phyloP scores from a whole-genome alignment of 2,797 vertebrate genomes.

The Rhinatrema bivittatum region DNA sequence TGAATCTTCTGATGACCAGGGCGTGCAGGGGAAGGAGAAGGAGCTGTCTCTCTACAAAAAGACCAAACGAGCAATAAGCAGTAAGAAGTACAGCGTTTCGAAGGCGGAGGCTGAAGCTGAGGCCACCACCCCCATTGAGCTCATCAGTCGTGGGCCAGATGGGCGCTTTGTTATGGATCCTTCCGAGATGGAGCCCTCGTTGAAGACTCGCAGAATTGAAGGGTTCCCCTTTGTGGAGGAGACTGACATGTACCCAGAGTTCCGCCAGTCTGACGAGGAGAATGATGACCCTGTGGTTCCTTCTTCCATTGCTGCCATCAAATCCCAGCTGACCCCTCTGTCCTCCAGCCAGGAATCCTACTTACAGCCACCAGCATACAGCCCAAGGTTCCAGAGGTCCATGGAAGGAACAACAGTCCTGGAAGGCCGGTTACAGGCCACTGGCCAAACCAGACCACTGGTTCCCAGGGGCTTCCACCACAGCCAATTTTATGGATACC shows the following conservation, averaged over 20 bases:
- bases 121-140: conserved; percentile 92
- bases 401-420: conserved; percentile 82
- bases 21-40: conserved; percentile 81
- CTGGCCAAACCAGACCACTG: conserved; percentile 81
- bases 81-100: conserved; percentile 96
- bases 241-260: conserved; percentile 97
- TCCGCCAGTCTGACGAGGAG: conserved; percentile 97
- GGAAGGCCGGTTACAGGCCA: conserved; percentile 83
- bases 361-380: conserved; percentile 94
- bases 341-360: conserved; percentile 97
- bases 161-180: conserved; percentile 91
- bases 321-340: conserved; percentile 90
- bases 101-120: conserved; percentile 85
- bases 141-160: conserved; percentile 93
- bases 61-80: conserved; percentile 95
- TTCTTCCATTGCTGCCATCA: conserved; percentile 82
- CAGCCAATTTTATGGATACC: conserved; percentile 89
- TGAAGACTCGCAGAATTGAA: conserved; percentile 83
- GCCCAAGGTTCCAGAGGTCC: conserved; percentile 86
- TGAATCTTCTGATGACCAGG: conserved; percentile 86
- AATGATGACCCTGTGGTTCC: conserved; percentile 90
- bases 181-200: conserved; percentile 72
- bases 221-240: conserved; percentile 98
- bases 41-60: conserved; percentile 96
- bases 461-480: conserved; percentile 88